Evolutionary conservation across 2,888 invertebrate genomes (phyloP).

Genomic region (Chaitophorus viminalis): DNA sequence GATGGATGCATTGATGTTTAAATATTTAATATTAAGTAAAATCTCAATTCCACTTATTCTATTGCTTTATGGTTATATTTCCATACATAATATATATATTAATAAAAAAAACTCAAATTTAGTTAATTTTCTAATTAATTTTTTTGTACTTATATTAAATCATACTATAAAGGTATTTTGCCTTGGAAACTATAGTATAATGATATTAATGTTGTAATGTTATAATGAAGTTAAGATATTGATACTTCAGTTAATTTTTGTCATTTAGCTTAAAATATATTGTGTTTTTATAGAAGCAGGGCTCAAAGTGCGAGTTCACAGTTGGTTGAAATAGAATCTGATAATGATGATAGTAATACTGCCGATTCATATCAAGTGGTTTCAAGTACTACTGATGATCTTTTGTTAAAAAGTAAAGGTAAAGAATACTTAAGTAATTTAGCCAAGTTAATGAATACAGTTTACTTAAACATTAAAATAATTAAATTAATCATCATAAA

Average conservation of each 20-base stretch:
- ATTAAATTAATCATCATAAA: too few species aligned
- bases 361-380: slow-evolving; percentile 15
- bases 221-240: too few species aligned
- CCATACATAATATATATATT: background rate
- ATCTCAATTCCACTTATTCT: too few species aligned
- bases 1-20: too few species aligned
- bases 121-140: background rate
- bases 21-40: too few species aligned
- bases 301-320: slow-evolving; percentile 36
- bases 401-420: slow-evolving; percentile 24
- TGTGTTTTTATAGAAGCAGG: background rate
- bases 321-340: background rate
- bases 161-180: background rate
- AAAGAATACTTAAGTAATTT: background rate
- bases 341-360: slow-evolving; percentile 14
- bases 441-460: too few species aligned
- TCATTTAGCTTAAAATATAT: background rate
- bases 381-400: slow-evolving; percentile 45
- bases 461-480: too few species aligned
- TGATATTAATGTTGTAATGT: too few species aligned
- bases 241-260: too few species aligned
- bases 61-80: too few species aligned
- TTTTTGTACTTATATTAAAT: background rate
- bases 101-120: background rate
- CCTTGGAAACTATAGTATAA: background rate